Base-by-base conservation (phyloP, 2,797 vertebrate species). In the Channa striata region DNA sequence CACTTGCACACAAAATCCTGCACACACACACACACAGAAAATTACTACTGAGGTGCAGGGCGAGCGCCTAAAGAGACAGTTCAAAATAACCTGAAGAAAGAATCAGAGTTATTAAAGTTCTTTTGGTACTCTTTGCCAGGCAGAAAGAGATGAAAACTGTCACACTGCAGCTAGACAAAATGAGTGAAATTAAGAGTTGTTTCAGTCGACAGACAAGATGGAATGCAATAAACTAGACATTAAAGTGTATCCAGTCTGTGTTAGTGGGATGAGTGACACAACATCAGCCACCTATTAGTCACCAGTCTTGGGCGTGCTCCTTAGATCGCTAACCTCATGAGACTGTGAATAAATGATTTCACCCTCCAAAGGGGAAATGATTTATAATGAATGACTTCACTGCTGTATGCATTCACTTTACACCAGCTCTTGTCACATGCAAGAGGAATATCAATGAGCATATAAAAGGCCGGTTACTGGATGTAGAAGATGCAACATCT, bases 331-430 rank as follows among this genome's bases (percentile, higher is more conserved):
- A 81, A 70, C 78, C 77, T 81, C 80, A 72, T 74, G 64, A 80
- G 83, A 56, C 78, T 67, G 65, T 71, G 75, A 79, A 88, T 80
- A 82, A 91, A 87, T 81, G 77, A 89, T 87, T 87, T 84, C 83
- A 82, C 49, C 74, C 72, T 78, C 37, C 64, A 69, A 70, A 79
- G 39, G 40, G 72, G 63, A 63, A 82, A 87, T 85, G 51, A 90
- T 87, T 87, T 86, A 85, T 87, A 86, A 85, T 76, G 74, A 88
- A 87, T 86, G 69, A 85, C 81, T 84, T 87, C 67, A 75, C 60
- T 12, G 66, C 69, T 54, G 43, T 59, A 51, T n/a, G 25, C 34
- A 30, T 83, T 85, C 64, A 56, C 63, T 76, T 81, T 69, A 81
- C 72, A 79, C 43, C 67, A 13, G 59, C 80, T 82, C 54, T 70